These are phyloP conservation scores for Melanotaenia parkinsoni DNA, from an alignment of 2,797 vertebrate species.

Conservation along the genomic window DNA sequence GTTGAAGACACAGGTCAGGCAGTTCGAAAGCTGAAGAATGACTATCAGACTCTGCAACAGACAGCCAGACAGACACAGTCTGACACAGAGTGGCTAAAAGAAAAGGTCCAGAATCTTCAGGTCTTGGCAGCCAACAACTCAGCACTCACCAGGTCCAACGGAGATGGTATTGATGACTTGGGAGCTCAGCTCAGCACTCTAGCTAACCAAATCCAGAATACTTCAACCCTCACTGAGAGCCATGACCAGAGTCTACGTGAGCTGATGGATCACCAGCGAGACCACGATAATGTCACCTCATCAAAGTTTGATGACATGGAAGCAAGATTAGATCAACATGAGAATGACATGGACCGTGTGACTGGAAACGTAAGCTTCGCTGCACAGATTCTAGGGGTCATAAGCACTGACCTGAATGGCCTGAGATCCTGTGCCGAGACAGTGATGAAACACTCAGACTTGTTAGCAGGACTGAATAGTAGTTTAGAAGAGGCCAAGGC, in stretches of 20 bases:
- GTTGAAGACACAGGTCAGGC: conserved; percentile 92
- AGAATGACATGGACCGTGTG: conserved; percentile 78
- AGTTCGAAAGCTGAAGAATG: conserved; percentile 93
- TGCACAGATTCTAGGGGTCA: conserved; percentile 79
- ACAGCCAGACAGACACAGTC: conserved; percentile 88
- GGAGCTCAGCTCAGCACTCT: conserved; percentile 89
- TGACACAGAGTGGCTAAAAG: conserved; percentile 93
- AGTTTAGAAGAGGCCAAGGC: conserved; percentile 87
- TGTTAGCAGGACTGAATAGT: conserved; percentile 87
- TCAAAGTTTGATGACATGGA: conserved; percentile 77
- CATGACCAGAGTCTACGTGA: conserved; percentile 79
- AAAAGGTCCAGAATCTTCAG: conserved; percentile 94
- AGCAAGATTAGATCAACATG: conserved; percentile 72
- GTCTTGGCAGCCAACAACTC: conserved; percentile 92
- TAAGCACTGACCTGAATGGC: conserved; percentile 91
- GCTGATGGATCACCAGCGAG: conserved; percentile 87
- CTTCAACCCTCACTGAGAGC: conserved; percentile 86
- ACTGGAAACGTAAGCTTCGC: conserved; percentile 81
- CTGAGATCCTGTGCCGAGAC: conserved; percentile 93
- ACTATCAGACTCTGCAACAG: conserved; percentile 94
- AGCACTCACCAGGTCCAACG: conserved; percentile 89
- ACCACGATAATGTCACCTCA: conserved; percentile 80
- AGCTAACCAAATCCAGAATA: conserved; percentile 91
- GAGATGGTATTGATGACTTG: conserved; percentile 92
- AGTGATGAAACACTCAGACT: conserved; percentile 89